Evolutionary conservation across 37 sponge, comb jelly and placozoan genomes (phyloP), one percentile per base, ranked within the genome.

Genomic region (Eunapius fragilis): DNA sequence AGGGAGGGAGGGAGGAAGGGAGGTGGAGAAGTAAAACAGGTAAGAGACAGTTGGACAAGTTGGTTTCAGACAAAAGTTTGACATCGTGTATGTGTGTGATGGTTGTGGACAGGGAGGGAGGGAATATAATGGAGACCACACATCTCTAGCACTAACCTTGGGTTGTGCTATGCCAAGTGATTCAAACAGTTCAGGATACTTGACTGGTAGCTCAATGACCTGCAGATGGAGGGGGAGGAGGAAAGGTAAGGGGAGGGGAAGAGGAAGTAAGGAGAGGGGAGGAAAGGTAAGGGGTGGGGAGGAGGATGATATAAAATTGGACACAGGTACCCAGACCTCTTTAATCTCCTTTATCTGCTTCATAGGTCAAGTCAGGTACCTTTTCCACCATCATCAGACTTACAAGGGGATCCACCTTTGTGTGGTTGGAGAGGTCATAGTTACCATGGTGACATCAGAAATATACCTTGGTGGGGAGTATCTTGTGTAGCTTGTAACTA

Each of bases 321-420:
- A 23, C 67, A 3, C 67, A 10, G 22, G 58, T 19, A 19, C 1
- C 58, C 22, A 58, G 0, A 94, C 96, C 89, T 98, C 98, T 87
- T 98, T 98, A 80, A 98, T 98, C 41, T 98, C 99, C 68, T 95
- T 94, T 25, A 98, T 97, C 84, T 98, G 99, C 84, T 98, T 98
- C 99, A 81, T 98, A 98, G 37, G 99, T 98, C 69, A 94, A 93
- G 83, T 98, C 99, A 0, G 99, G 99, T 0, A 98, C 99, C 80
- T 98, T 98, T 91, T 98, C 99, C 34, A 98, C 99, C 99, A 98
- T 98, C 99, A 98, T 98, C 37, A 98, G 80, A 68, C 97, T 98
- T 34, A 98, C 99, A 31, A 98, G 97, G 25, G 99, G 99, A 72
- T 98, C 99, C 71, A 97, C 98, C 96, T 95, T n/a, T 1, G n/a